phyloP scores from a whole-genome alignment of 1,140 invertebrate genomes.

The Paramacrobiotus metropolitanus region DNA sequence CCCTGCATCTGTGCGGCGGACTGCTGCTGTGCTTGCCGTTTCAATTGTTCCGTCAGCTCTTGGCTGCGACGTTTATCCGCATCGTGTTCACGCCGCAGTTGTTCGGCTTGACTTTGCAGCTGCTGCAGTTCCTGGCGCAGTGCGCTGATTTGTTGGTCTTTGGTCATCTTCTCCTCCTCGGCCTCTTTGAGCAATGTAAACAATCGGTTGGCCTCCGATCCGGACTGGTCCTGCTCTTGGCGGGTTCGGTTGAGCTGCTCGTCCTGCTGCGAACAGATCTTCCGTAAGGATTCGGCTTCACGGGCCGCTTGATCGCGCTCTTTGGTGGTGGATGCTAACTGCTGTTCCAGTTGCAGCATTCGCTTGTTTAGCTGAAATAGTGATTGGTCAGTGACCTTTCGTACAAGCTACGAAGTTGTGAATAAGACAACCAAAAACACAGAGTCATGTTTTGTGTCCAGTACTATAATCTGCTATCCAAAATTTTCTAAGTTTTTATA shows the following conservation, averaged over 20 bases:
- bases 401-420: too few relatives aligned
- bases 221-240: neutral
- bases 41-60: neutral
- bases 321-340: neutral
- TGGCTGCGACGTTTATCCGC: neutral
- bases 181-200: neutral
- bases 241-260: neutral
- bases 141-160: neutral
- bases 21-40: too few relatives aligned
- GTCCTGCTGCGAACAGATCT: constrained; percentile 3
- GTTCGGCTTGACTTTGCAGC: neutral
- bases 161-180: neutral
- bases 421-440: too few relatives aligned
- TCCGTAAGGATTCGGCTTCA: neutral
- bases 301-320: neutral
- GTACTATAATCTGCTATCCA: too few relatives aligned
- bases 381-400: too few relatives aligned
- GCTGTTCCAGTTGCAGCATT: neutral
- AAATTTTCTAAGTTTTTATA: too few relatives aligned
- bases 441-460: too few relatives aligned
- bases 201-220: neutral
- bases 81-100: neutral
- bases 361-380: too few relatives aligned
- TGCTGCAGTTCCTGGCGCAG: neutral
- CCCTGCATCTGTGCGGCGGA: neutral